Base-by-base conservation (phyloP, 2,888 invertebrate species). In the Lacanobia oleracea region DNA sequence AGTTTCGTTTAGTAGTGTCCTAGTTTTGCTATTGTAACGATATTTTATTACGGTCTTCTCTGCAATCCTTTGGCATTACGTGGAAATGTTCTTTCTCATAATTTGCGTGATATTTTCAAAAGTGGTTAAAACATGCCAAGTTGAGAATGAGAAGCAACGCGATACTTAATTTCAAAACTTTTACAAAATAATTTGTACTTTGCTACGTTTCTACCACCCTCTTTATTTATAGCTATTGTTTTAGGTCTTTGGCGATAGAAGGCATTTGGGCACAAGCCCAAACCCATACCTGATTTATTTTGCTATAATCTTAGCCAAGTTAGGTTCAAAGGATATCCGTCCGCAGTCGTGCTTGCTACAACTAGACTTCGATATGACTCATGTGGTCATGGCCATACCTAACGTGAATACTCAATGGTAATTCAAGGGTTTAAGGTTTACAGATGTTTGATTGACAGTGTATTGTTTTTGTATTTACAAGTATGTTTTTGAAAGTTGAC, bases 1-100 rank as follows among this genome's bases (percentile, higher is more conserved):
- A 77, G 75, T 77, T 75, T 80, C 77, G 69, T 85, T 75, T 72
- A 75, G 71, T 43, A 59, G 33, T 85, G 80, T 71, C 70, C 80
- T 72, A 83, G 71, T 85, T 85, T 77, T 74, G 54, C 48, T 72
- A 66, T 75, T 72, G 71, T 69, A 67, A 68, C 12, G 16, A 60
- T 69, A 66, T 81, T 77, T 77, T 68, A 60, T 63, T 63, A 63
- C 6, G 2, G 18, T 40, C 27, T 76, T 59, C 51, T 61, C 45
- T 76, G 27, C 45, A 64, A 66, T 51, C 27, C 10, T 59, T 81
- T 79, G 40, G 61, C 56, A 63, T 45, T 16, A 81, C 43, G 48
- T 59, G 53, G 23, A 48, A 60, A 81, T 50, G 21, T 54, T 40
- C 6, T 54, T 8, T n/a, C 18, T 53, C 8, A 27, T n/a, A 14